These are phyloP conservation scores for Pelagia noctiluca DNA, from an alignment of 30 jellyfish, hydroid and myxozoan species.

Conservation along the genomic window DNA sequence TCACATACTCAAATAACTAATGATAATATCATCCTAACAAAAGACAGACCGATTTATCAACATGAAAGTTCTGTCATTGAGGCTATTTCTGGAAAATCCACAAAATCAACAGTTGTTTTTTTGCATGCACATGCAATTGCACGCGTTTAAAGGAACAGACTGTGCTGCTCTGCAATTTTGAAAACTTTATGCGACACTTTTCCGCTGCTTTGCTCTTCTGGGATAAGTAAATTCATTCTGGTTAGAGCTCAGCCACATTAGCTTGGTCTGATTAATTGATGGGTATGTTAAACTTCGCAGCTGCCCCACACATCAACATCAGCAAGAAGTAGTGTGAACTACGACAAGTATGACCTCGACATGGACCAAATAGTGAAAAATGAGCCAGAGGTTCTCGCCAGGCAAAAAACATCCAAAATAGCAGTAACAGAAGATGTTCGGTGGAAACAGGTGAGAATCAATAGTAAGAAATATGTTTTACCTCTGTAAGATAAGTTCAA, in stretches of 20 bases:
- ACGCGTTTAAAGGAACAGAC: not conserved
- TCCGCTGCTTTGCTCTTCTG: too few species aligned
- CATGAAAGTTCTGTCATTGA: too few species aligned
- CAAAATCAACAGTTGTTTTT: not conserved
- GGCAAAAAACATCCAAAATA: conserved; percentile 17
- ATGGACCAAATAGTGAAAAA: conserved; percentile 21
- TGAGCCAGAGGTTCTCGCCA: conserved; percentile 7
- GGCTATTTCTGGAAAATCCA: too few species aligned
- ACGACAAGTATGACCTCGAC: conserved; percentile 33
- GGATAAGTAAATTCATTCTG: too few species aligned
- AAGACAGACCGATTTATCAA: too few species aligned
- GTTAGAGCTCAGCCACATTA: too few species aligned
- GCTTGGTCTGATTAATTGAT: not conserved
- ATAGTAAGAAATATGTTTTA: too few species aligned
- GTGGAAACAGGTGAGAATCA: conserved; percentile 51
- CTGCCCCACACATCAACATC: not conserved
- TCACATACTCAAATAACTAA: too few species aligned
- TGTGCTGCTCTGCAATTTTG: not conserved
- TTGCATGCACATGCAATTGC: not conserved
- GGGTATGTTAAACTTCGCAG: not conserved
- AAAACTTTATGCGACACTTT: too few species aligned
- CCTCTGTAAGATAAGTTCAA: not conserved
- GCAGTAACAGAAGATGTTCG: conserved; percentile 44
- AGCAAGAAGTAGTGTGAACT: conserved; percentile 4
- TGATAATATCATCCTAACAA: too few species aligned